A percentile compares a stretch with the other conserved stretches of the same genome.
Conservation (phyloP, 2,888 invertebrate species). For the Acanthacorydalis orientalis region DNA sequence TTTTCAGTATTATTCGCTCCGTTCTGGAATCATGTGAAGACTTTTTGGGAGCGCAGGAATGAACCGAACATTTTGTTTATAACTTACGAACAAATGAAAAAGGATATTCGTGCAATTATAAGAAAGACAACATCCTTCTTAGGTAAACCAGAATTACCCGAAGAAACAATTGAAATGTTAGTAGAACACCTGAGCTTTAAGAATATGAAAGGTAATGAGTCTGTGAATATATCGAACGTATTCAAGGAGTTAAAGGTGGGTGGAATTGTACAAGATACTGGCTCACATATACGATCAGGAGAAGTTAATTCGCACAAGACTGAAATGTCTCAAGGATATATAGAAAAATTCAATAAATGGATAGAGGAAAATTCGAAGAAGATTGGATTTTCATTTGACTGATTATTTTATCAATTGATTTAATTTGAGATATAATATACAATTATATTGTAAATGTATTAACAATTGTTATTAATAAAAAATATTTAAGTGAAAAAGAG, state of each 20-base stretch:
- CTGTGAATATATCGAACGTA: slow-evolving; percentile 8
- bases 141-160: not conserved
- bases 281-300: not conserved
- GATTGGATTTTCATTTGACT: too few species aligned
- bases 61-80: not conserved
- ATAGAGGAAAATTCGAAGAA: slow-evolving; percentile 24
- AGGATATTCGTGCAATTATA: not conserved
- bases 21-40: not conserved
- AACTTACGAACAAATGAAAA: not conserved
- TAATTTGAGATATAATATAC: too few species aligned
- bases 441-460: too few species aligned
- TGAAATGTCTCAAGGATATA: not conserved
- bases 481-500: too few species aligned
- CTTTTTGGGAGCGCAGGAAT: not conserved
- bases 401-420: slow-evolving; percentile 19
- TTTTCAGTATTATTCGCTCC: not conserved
- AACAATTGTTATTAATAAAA: too few species aligned
- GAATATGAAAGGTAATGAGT: not conserved
- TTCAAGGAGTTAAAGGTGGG: not conserved
- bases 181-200: not conserved
- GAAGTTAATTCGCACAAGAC: not conserved
- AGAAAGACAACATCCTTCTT: not conserved
- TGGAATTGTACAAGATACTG: not conserved
- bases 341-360: not conserved
- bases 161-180: not conserved